Base-by-base conservation (phyloP, 2,113 vertebrate species). In the Myiozetetes cayanensis region DNA sequence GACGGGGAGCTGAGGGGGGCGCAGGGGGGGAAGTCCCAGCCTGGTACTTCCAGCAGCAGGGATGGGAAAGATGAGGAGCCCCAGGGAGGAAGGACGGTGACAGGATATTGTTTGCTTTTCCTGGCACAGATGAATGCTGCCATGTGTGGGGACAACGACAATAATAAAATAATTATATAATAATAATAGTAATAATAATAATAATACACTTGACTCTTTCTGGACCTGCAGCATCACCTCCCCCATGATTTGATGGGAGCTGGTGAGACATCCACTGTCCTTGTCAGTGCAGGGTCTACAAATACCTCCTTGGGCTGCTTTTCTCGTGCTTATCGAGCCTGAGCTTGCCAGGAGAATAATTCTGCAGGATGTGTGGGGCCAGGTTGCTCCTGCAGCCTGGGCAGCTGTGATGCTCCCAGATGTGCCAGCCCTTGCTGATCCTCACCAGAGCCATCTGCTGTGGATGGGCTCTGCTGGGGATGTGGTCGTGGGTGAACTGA, bases 301-400 rank as follows among this genome's bases (percentile, higher is more conserved):
- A 37, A n/a, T 8, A 20, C 14, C 16, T 65, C 62, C 62, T 83
- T 39, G 46, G 23, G 35, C 11, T 9, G 39, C 71, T 90, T 87
- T 71, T 44, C 58, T 56, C 0, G 0, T 23, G 56, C 1, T 1
- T 12, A 2, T 50, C 43, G 10, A 73, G 14, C 11, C 35, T 63
- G n/a, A 31, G 6, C 66, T 85, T 61, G 4, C 58, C 63, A 67
- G 66, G n/a, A 37, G 62, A 79, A 67, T 47, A 10, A 2, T 35
- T 21, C 31, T 27, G 23, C 10, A 19, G 49, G 39, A 39, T 23
- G 11, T 17, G 52, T 19, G n/a, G 28, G 46, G 30, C 28, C 3
- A 33, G 25, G 25, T 23, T 52, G 12, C 61, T 43, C 12, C 83
- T 65, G 47, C 56, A 87, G 43, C 63, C 19, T 46, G 11, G 23